Percentiles rank a stretch among this genome's conserved stretches.
phyloP scores from a whole-genome alignment of 1,140 invertebrate species.

The Cherax quadricarinatus region DNA sequence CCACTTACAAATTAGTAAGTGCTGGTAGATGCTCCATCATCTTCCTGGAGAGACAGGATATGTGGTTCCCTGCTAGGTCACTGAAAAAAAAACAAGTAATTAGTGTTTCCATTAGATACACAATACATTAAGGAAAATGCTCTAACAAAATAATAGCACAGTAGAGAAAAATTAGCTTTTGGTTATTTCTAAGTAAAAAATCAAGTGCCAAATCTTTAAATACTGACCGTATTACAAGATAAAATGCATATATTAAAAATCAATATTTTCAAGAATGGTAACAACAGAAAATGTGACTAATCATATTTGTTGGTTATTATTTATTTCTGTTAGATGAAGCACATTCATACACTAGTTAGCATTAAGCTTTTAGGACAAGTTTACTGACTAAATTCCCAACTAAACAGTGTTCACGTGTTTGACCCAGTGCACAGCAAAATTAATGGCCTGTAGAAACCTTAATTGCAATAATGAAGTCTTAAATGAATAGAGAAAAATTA shows the following conservation, averaged over 20 bases:
- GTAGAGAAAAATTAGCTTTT: too few relatives aligned
- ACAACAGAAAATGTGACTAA: background rate
- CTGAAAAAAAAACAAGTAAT: conserved; percentile 45
- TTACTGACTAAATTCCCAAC: conserved; percentile 1
- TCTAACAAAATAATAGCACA: background rate
- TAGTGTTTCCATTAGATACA: background rate
- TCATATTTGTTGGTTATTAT: background rate
- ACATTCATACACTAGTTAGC: background rate
- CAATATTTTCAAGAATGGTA: background rate
- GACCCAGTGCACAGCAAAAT: background rate
- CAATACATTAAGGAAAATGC: background rate
- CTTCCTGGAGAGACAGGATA: conserved; percentile 96
- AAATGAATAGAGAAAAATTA: too few relatives aligned
- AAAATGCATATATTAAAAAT: background rate
- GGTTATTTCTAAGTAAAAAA: too few relatives aligned
- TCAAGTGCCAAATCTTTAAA: too few relatives aligned
- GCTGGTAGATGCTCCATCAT: conserved; percentile 94
- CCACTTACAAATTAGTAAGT: conserved; percentile 97
- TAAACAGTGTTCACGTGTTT: background rate
- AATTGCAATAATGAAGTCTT: background rate
- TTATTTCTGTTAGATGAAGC: background rate
- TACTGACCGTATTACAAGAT: too few relatives aligned
- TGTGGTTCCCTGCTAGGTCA: conserved; percentile 93
- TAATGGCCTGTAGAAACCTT: background rate
- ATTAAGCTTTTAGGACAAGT: conserved; percentile 1